Conservation (phyloP, 2,113 vertebrate genomes). For the Cercocebus atys region DNA sequence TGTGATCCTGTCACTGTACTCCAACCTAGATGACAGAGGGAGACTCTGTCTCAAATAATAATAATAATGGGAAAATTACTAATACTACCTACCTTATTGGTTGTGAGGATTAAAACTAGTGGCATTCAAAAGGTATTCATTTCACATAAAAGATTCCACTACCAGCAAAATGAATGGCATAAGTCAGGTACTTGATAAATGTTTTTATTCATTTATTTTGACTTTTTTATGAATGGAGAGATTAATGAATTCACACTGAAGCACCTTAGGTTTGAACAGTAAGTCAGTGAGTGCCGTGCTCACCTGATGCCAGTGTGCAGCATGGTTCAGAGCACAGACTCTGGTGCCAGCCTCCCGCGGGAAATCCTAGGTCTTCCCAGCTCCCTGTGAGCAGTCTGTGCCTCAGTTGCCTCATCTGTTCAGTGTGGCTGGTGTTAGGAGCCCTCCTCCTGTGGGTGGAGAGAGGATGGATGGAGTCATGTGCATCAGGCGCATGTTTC, state of each 20-base stretch:
- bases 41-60: background rate
- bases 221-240: background rate
- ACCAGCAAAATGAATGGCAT: background rate
- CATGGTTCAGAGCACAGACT: background rate
- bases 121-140: background rate
- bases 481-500: background rate
- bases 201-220: background rate
- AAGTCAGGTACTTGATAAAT: background rate
- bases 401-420: background rate
- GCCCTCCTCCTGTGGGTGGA: background rate
- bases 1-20: background rate
- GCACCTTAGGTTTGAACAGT: too few relatives aligned
- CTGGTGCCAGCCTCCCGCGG: too few relatives aligned
- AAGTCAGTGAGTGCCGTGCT: too few relatives aligned
- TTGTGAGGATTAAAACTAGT: background rate
- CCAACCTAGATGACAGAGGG: background rate
- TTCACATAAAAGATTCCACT: background rate
- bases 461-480: background rate
- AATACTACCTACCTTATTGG: background rate
- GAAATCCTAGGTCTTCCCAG: background rate
- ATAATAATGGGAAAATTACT: background rate
- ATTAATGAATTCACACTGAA: background rate
- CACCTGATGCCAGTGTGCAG: fast-evolving
- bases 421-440: background rate
- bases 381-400: background rate